Conservation (phyloP, 2,797 vertebrate genomes). For the Gymnodraco acuticeps region DNA sequence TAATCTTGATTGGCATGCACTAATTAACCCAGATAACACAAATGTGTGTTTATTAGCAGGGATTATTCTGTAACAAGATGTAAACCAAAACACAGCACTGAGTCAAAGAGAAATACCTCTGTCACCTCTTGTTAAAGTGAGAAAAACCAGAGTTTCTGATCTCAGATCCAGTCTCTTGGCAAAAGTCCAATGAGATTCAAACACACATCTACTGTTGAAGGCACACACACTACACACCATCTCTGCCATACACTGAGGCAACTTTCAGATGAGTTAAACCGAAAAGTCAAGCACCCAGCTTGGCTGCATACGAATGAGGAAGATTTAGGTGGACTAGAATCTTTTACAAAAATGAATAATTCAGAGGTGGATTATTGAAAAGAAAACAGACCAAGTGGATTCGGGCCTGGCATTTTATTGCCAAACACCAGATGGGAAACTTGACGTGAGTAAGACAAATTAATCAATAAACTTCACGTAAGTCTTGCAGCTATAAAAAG, state of each 20-base stretch:
- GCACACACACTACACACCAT: slow-evolving; percentile 3
- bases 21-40: slow-evolving; percentile 14
- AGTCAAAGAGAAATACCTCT: background rate
- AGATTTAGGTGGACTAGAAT: slow-evolving; percentile 35
- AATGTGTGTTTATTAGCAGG: background rate
- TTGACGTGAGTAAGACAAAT: background rate
- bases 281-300: slow-evolving; percentile 29
- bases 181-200: background rate
- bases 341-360: slow-evolving; percentile 53
- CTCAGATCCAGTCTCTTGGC: background rate
- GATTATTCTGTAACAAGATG: background rate
- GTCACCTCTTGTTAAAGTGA: background rate
- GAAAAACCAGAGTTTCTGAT: background rate
- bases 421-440: background rate
- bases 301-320: slow-evolving; percentile 29
- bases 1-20: background rate
- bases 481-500: background rate
- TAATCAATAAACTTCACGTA: background rate
- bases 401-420: background rate
- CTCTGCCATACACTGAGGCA: background rate
- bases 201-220: background rate
- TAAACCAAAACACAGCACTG: background rate
- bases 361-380: slow-evolving; percentile 39
- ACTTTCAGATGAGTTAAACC: slow-evolving; percentile 33
- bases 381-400: slow-evolving; percentile 16